Conservation (phyloP, 2,888 invertebrate genomes). For the Eristalis pertinax region DNA sequence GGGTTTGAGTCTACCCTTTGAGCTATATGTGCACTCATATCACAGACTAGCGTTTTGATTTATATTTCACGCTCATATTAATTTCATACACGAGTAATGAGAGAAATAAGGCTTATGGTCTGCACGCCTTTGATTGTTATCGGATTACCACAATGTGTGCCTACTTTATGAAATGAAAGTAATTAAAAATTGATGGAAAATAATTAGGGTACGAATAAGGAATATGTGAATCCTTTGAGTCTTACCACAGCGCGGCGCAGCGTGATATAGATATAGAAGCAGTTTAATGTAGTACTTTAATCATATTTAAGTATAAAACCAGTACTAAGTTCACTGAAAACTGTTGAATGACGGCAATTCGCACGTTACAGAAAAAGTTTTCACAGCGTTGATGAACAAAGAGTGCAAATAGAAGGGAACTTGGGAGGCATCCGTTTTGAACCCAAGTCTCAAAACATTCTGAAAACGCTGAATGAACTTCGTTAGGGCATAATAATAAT, state of each 20-base stretch:
- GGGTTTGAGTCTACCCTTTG: background rate
- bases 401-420: no score
- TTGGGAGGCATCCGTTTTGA: no score
- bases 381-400: no score
- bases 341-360: background rate
- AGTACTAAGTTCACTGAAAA: background rate
- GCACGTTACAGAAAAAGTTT: no score
- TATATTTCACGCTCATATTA: background rate
- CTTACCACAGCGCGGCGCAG: background rate
- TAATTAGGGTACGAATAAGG: background rate
- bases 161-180: background rate
- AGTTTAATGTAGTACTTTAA: background rate
- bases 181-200: background rate
- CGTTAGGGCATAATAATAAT: no score
- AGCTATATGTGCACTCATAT: background rate
- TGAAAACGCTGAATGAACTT: no score
- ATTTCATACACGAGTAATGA: background rate
- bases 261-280: no score
- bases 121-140: background rate
- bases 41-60: background rate
- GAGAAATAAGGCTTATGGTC: background rate
- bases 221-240: background rate
- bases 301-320: background rate
- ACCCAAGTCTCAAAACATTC: no score
- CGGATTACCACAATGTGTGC: background rate